These are phyloP conservation scores for Burhinus oedicnemus DNA, from an alignment of 2,113 vertebrate genomes.

Conservation along the genomic window DNA sequence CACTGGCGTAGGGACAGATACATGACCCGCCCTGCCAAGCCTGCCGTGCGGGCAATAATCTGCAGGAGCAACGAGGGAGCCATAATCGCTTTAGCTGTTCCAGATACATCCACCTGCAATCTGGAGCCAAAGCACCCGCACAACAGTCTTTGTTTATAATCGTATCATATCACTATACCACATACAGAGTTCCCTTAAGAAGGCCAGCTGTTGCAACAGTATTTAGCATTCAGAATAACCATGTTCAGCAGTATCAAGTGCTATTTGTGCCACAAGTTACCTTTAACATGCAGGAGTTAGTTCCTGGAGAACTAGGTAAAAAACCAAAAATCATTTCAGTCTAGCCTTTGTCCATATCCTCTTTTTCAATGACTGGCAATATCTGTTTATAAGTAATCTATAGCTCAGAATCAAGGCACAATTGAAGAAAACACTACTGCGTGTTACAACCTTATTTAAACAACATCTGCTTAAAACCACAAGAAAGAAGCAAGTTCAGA, in stretches of 20 bases:
- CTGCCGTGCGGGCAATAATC: background rate
- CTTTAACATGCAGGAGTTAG: background rate
- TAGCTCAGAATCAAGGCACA: background rate
- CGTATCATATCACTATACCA: fast-evolving
- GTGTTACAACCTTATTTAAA: background rate
- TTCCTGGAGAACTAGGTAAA: background rate
- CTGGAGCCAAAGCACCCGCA: background rate
- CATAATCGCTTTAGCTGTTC: background rate
- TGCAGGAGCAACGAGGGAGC: background rate
- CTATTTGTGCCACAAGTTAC: background rate
- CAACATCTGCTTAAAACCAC: background rate
- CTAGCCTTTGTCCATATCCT: background rate
- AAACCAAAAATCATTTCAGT: background rate
- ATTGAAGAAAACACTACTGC: background rate
- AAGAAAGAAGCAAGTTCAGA: background rate
- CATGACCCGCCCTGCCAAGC: background rate
- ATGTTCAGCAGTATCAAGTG: background rate
- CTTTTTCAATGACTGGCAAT: background rate
- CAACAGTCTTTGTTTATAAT: background rate
- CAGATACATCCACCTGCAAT: background rate
- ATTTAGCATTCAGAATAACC: background rate
- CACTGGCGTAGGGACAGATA: background rate
- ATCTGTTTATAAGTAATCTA: background rate
- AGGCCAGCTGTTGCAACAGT: background rate
- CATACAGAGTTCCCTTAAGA: background rate